Evolutionary conservation across 2,888 invertebrate species (phyloP), one percentile per base, ranked within the genome.

Genomic region (Ctena decussata): DNA sequence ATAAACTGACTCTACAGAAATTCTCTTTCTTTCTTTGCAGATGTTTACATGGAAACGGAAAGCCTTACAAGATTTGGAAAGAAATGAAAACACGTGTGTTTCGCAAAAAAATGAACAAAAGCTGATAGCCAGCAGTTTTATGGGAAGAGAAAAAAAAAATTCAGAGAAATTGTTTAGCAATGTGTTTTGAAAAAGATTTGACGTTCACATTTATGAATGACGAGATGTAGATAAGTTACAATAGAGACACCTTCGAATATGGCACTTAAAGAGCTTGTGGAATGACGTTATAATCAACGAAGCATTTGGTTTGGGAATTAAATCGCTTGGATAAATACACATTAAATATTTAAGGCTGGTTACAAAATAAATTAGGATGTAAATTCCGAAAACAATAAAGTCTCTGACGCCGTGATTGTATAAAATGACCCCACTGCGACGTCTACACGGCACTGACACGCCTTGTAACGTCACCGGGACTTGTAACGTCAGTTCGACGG

Each of bases 391-490:
- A 57, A 57, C 5, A 15, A 57, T 57, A 21, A 11, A 49, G 57
- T 8, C 57, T 11, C 27, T 5, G 27, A 21, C 27, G 5, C 8
- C 5, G 27, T 27, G 24, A 24, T 15, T 27, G 8, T 3, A 24
- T 24, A 57, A 3, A 11, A 72, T 72, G 72, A 2, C 27, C 2
- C 46, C 39, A 8, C 39, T 72, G 21, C 41, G 72, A 1, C 72
- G 46, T 27, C 46, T 44, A 32, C 41, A 57, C 8, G 30, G 73
- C 71, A 69, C 65, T 70, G 32, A 65, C 39, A 30, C 44, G 30
- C 32, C 74, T 24, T 80, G 80, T 37, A 80, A 85, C 27, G 77
- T 37, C 49, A 80, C 80, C 12, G 57, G 41, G 18, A 77, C 65
- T 5, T 65, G 77, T 46, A 41, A 27, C 24, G 72, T 30, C 21